Evolutionary conservation across 2,113 vertebrate species (phyloP).

Genomic region (Ailurus styani): DNA sequence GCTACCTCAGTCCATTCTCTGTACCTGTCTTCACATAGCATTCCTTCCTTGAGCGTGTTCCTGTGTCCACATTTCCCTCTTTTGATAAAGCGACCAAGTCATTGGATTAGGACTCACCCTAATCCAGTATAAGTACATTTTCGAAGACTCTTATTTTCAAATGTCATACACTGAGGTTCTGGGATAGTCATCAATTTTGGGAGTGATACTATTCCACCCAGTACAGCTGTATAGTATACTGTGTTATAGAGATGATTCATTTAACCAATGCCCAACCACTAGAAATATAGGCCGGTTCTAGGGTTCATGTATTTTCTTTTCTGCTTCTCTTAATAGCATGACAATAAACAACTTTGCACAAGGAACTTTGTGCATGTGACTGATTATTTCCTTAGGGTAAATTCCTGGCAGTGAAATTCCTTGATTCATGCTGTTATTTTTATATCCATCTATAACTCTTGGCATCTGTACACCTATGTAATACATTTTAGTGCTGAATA

Average conservation of each 20-base stretch:
- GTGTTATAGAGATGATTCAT: not conserved
- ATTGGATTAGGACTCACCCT: not conserved
- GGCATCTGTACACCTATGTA: not conserved
- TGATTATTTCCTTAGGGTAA: not conserved
- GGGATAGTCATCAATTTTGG: not conserved
- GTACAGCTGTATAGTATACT: not conserved
- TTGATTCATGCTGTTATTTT: not conserved
- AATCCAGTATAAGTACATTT: not conserved
- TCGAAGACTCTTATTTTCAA: not conserved
- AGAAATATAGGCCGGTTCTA: not conserved
- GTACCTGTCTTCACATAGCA: too few relatives aligned
- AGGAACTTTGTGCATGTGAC: not conserved
- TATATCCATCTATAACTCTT: not conserved
- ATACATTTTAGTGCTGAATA: not conserved
- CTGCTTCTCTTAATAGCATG: not conserved
- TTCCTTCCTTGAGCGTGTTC: not conserved
- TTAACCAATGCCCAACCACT: not conserved
- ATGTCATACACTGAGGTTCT: not conserved
- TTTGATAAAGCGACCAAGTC: not conserved
- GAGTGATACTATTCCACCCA: not conserved
- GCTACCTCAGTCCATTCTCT: not conserved
- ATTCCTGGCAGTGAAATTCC: not conserved
- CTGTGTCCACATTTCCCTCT: not conserved
- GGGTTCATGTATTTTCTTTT: not conserved
- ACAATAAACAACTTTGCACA: not conserved